Conservation (phyloP, 2,888 invertebrate species). For the Eustalomyia histrio region DNA sequence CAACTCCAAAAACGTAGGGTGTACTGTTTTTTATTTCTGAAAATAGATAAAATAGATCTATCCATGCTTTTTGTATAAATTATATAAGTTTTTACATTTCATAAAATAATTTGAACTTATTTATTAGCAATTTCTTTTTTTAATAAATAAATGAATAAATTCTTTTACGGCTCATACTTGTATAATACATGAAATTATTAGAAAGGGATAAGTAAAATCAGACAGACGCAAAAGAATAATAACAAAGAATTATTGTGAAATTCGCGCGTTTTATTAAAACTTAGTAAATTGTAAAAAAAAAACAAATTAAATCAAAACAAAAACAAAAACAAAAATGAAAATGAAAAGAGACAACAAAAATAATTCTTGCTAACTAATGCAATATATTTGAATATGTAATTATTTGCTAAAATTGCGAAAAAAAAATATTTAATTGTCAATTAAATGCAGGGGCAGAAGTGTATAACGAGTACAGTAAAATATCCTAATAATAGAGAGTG, state of each 20-base stretch:
- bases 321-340: no score
- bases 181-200: slow-evolving; percentile 25
- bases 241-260: slow-evolving; percentile 52
- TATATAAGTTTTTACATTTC: no score
- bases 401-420: slow-evolving; percentile 40
- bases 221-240: neutral
- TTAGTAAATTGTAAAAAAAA: slow-evolving; percentile 9
- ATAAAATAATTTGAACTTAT: no score
- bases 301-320: slow-evolving; percentile 16
- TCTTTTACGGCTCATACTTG: neutral
- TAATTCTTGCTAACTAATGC: slow-evolving; percentile 30
- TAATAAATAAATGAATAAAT: neutral
- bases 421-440: no score
- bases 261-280: slow-evolving; percentile 48
- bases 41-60: no score
- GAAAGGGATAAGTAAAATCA: slow-evolving; percentile 28
- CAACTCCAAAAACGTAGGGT: no score
- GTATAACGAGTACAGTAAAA: no score
- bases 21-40: no score
- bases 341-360: slow-evolving; percentile 22
- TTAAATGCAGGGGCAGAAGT: no score
- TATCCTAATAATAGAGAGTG: no score
- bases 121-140: no score
- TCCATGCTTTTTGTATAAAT: no score
- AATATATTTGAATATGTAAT: slow-evolving; percentile 22